Conservation (phyloP, 1,140 invertebrate genomes). For the Andricus grossulariae region DNA sequence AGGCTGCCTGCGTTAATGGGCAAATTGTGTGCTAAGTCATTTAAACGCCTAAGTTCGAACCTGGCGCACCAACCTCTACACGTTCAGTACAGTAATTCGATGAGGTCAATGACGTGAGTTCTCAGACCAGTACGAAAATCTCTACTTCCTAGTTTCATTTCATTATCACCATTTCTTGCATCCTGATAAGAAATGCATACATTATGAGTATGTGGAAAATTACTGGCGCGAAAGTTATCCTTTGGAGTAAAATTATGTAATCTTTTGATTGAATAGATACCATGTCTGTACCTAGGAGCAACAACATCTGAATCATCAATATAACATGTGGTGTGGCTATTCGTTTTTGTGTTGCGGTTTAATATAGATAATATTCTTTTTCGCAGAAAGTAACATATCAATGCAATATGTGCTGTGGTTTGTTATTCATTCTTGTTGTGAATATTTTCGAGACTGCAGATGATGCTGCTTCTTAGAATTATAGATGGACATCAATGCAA, state of each 20-base stretch:
- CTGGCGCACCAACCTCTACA: constrained; percentile 50
- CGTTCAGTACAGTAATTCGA: constrained; percentile 51
- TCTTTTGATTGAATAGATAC: background rate
- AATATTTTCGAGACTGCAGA: too few species aligned
- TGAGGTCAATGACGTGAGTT: constrained; percentile 35
- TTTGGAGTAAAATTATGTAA: background rate
- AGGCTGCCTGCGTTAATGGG: constrained; percentile 70
- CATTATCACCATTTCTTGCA: constrained; percentile 25
- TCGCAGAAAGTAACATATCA: too few species aligned
- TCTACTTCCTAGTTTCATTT: constrained; percentile 11
- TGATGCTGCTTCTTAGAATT: too few species aligned
- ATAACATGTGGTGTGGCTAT: too few species aligned
- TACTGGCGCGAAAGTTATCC: background rate
- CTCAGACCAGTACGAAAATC: constrained; percentile 26
- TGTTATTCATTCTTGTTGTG: too few species aligned
- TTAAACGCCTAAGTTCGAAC: constrained; percentile 66
- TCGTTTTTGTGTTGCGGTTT: too few species aligned
- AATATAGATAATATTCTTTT: too few species aligned
- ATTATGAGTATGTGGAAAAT: background rate
- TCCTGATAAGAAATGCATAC: background rate
- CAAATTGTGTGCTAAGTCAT: constrained; percentile 71
- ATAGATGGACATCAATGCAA: too few species aligned
- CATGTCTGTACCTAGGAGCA: too few species aligned
- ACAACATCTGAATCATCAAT: too few species aligned
- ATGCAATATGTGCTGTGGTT: too few species aligned